phyloP scores from a whole-genome alignment of 2,888 invertebrate genomes.

The Neuroscelio doddi region DNA sequence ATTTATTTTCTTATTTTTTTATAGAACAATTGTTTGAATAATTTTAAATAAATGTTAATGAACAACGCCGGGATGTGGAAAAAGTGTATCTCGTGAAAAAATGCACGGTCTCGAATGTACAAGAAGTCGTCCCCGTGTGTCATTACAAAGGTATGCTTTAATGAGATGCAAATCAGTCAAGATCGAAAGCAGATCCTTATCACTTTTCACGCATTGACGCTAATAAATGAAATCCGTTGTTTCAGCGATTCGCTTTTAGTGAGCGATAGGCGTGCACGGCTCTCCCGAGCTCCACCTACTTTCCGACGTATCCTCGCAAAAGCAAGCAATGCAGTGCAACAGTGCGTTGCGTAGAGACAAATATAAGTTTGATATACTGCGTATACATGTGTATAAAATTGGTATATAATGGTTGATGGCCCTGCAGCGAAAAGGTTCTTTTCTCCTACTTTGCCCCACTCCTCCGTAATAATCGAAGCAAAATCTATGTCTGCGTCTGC shows the following conservation, averaged over 20 bases:
- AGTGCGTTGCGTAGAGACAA: neutral
- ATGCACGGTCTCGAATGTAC: too few relatives aligned
- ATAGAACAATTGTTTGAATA: slow-evolving; percentile 5
- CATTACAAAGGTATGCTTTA: slow-evolving; percentile 39
- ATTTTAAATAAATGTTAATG: slow-evolving; percentile 51
- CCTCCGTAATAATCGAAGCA: neutral
- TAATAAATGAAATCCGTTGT: slow-evolving; percentile 1
- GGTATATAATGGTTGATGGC: neutral
- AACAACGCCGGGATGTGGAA: too few relatives aligned
- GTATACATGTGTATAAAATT: neutral
- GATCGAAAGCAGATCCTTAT: neutral
- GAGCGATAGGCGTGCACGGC: slow-evolving; percentile 15
- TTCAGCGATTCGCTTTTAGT: slow-evolving; percentile 2
- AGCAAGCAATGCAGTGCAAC: neutral
- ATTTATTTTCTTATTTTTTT: too few relatives aligned
- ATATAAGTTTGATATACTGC: neutral
- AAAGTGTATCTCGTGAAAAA: too few relatives aligned
- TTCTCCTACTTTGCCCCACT: neutral
- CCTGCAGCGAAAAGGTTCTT: slow-evolving; percentile 1
- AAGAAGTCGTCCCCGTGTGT: too few relatives aligned
- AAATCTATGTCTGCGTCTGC: neutral
- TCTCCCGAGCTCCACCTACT: slow-evolving; percentile 15
- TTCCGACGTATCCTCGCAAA: slow-evolving; percentile 6
- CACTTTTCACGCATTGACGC: neutral
- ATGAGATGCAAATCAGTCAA: neutral